These are phyloP conservation scores for Dascyllus trimaculatus DNA, from an alignment of 2,113 vertebrate genomes.

Conservation along the genomic window DNA sequence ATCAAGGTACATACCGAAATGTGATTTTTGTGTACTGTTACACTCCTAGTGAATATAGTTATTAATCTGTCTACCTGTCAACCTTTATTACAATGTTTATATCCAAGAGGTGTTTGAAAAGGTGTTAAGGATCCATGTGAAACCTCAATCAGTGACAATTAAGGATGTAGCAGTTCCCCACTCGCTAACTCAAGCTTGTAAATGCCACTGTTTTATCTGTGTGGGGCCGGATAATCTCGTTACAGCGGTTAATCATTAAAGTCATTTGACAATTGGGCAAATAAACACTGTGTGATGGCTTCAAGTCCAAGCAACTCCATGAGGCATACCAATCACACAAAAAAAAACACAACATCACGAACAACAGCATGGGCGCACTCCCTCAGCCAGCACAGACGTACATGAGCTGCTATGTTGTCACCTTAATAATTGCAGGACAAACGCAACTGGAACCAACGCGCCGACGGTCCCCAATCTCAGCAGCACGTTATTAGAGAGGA, in stretches of 20 bases:
- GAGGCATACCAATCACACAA: conserved; percentile 40
- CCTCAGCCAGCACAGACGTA: conserved; percentile 32
- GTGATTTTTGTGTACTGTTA: too few species aligned
- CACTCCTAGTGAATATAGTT: too few species aligned
- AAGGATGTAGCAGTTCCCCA: background rate
- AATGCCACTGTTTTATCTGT: background rate
- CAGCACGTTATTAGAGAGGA: conserved; percentile 79
- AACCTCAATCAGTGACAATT: background rate
- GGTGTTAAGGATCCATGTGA: too few species aligned
- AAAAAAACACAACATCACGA: conserved; percentile 21
- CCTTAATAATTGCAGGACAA: conserved; percentile 77
- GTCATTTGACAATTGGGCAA: conserved; percentile 5
- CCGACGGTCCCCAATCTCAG: conserved; percentile 66
- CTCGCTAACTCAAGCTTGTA: too few species aligned
- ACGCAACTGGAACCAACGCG: conserved; percentile 59
- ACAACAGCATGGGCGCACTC: background rate
- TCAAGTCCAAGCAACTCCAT: conserved; percentile 34
- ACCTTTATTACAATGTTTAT: too few species aligned
- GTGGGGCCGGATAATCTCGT: conserved; percentile 36
- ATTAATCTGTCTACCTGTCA: too few species aligned
- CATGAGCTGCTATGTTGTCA: conserved; percentile 53
- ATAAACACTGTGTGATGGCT: conserved; percentile 29
- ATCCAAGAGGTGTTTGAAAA: too few species aligned
- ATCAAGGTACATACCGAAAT: too few species aligned
- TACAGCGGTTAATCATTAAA: background rate